phyloP scores from a whole-genome alignment of 1,140 invertebrate species.

The Pseudobourletiella spinata region DNA sequence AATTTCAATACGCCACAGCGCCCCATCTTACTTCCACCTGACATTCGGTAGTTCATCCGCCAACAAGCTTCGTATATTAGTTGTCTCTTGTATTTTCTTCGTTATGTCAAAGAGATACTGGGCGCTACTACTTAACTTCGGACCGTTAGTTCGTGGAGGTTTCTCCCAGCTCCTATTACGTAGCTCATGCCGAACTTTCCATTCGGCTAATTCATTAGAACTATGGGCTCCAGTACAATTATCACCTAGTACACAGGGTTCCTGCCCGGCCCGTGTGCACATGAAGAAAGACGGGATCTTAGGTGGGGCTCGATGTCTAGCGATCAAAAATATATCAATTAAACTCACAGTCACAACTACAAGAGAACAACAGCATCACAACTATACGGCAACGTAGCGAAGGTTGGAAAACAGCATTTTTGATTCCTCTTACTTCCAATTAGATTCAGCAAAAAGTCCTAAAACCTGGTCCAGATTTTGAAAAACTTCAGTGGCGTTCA shows the following conservation, averaged over 20 bases:
- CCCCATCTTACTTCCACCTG: slow-evolving; percentile 14
- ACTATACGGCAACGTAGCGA: no score
- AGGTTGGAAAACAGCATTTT: neutral
- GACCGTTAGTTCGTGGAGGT: neutral
- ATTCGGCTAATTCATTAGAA: slow-evolving; percentile 24
- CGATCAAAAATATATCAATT: no score
- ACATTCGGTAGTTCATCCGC: slow-evolving; percentile 17
- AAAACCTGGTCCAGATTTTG: slow-evolving; percentile 18
- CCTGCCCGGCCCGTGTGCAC: slow-evolving; percentile 15
- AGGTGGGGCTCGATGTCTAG: slow-evolving; percentile 23
- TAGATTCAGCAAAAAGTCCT: slow-evolving; percentile 11
- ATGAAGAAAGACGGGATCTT: slow-evolving; percentile 23
- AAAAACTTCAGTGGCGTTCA: slow-evolving; percentile 13
- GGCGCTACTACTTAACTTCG: neutral
- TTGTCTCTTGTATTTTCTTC: slow-evolving; percentile 18
- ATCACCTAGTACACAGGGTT: slow-evolving; percentile 21
- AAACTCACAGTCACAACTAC: no score
- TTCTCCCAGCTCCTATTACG: neutral
- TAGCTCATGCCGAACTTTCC: slow-evolving; percentile 14
- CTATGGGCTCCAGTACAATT: slow-evolving; percentile 30
- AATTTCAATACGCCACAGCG: no score
- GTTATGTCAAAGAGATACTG: slow-evolving; percentile 19
- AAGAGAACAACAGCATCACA: no score
- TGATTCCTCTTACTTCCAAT: slow-evolving; percentile 21
- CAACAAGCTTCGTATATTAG: slow-evolving; percentile 17